Base-by-base conservation (phyloP, 1,140 invertebrate species). In the Anadara kagoshimensis region DNA sequence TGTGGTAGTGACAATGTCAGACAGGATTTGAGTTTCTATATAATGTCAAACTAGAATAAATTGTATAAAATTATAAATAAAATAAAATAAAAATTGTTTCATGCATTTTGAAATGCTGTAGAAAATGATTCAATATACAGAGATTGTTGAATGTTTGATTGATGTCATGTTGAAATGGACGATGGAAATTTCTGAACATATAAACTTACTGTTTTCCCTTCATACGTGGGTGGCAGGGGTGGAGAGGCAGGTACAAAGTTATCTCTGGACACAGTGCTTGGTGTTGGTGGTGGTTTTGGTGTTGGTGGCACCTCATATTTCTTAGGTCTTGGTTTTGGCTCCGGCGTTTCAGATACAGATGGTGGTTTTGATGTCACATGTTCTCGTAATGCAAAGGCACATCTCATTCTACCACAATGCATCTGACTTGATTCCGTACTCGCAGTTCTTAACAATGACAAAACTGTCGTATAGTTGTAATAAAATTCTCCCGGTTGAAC, bases 401-500 rank as follows among this genome's bases (percentile, higher is more conserved):
- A 81, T 11, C 84, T 69, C 56, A 87, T 77, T 58, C 86, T 73
- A 16, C 86, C 86, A 80, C 86, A 87, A 75, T 87, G 86, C 85
- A 87, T 86, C 76, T 81, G 72, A 3, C 83, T 72, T 62, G 82
- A 82, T 45, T 84, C 84, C 20, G 79, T 73, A 51, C 81, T 80
- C 51, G 70, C 61, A 49, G 80, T 84, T 8, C 83, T 53, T 1
- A 85, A 61, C 0, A 86, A 65, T 29, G 83, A 83, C 75, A 85
- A 58, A n/a, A 85, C 71, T 53, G 81, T 78, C 12, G 80, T 80
- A 63, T 71, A 85, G 63, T 81, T 69, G 66, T 87, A 88, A 73
- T 86, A 85, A 62, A 86, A 75, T 14, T 85, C 79, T 1, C 85
- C 85, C n/a, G 78, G 80, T 24, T 82, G 77, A n/a, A 81, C 84